Conservation (phyloP, 2,797 vertebrate species). For the Neosalanx taihuensis region DNA sequence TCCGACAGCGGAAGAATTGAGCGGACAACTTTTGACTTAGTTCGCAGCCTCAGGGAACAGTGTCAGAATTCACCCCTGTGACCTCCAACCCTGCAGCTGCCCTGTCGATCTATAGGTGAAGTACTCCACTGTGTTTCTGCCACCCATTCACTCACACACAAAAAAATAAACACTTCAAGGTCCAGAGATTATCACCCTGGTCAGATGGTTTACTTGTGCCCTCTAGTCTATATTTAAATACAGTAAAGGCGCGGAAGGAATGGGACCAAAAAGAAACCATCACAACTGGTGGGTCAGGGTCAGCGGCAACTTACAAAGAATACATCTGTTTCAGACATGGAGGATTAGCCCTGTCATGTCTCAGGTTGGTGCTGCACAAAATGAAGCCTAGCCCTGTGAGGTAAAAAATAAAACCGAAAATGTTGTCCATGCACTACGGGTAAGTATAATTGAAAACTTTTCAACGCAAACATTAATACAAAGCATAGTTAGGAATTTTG, state of each 20-base stretch:
- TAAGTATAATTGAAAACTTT: no score
- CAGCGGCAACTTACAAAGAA: constrained; percentile 52
- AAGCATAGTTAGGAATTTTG: no score
- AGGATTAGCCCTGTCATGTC: constrained; percentile 54
- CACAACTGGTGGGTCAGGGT: constrained; percentile 50
- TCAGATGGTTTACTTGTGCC: constrained; percentile 68
- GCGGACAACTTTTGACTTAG: constrained; percentile 36
- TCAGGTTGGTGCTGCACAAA: constrained; percentile 29
- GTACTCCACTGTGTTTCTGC: constrained; percentile 68
- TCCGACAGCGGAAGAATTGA: constrained; percentile 56
- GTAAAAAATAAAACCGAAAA: no score
- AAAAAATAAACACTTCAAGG: constrained; percentile 65
- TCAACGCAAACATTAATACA: no score
- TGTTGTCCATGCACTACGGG: no score
- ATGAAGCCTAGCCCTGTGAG: not conserved
- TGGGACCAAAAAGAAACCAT: constrained; percentile 56
- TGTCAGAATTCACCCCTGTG: constrained; percentile 51
- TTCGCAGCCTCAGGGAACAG: constrained; percentile 56
- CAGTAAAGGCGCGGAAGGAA: constrained; percentile 60
- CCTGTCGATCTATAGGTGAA: constrained; percentile 55
- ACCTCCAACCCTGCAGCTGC: constrained; percentile 64
- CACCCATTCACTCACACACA: constrained; percentile 76
- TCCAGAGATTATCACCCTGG: constrained; percentile 72
- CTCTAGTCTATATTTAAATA: constrained; percentile 72
- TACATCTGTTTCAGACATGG: constrained; percentile 52